A percentile compares a stretch with the other conserved stretches of the same genome.
Conservation (phyloP, 2,888 invertebrate genomes). For the Agrilus biguttatus region DNA sequence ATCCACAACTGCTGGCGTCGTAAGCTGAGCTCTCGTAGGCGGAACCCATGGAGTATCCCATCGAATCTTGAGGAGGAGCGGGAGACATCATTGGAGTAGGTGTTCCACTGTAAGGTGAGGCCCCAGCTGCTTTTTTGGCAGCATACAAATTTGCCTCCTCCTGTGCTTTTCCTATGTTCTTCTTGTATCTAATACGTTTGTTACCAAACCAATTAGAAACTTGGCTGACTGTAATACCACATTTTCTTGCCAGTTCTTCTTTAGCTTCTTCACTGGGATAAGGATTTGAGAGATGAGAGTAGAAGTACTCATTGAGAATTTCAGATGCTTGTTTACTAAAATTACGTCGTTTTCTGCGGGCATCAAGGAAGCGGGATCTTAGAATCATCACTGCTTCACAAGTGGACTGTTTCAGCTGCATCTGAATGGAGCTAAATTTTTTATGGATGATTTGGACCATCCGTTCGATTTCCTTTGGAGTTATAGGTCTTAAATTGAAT, state of each 20-base stretch:
- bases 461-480: constrained; percentile 97
- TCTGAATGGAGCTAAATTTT: constrained; percentile 94
- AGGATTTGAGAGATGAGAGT: constrained; percentile 98
- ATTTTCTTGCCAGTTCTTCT: constrained; percentile 97
- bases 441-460: constrained; percentile 99
- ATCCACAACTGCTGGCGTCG: constrained; percentile 81
- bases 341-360: constrained; percentile 85
- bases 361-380: constrained; percentile 68
- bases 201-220: constrained; percentile 99
- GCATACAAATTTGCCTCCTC: constrained; percentile 99
- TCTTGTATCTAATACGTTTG: constrained; percentile 99
- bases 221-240: constrained; percentile 90
- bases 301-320: constrained; percentile 98
- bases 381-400: constrained; percentile 99
- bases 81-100: constrained; percentile 94
- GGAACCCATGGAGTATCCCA: constrained; percentile 87
- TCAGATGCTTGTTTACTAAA: constrained; percentile 99
- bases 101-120: constrained; percentile 62
- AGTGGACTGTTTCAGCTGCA: constrained; percentile 98
- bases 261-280: constrained; percentile 99
- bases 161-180: constrained; percentile 98
- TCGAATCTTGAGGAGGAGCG: constrained; percentile 81
- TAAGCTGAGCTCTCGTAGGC: constrained; percentile 81
- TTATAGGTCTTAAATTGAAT: constrained; percentile 58
- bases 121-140: constrained; percentile 91